Evolutionary conservation across 2,113 vertebrate species (phyloP), one percentile per base, ranked within the genome.

Genomic region (Girardinichthys multiradiatus): DNA sequence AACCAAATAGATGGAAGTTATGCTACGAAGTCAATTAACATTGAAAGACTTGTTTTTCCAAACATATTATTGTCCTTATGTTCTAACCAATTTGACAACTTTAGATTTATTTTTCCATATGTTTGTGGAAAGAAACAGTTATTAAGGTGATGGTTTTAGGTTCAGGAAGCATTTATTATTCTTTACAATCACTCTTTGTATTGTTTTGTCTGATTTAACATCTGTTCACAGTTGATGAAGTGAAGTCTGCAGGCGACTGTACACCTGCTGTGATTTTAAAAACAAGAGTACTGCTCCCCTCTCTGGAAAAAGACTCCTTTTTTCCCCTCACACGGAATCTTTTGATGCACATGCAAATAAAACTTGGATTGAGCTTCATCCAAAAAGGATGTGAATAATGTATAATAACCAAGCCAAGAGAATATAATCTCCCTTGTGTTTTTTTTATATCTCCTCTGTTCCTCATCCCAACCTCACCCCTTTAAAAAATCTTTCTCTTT

Each of bases 151-250:
- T 35, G 1, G 62, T 63, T 63, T 63, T 13, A 35, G 39, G 57
- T 39, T 42, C 10, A 42, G 24, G n/a, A 64, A 70, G 30, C 54
- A 31, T 45, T 58, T 28, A 26, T 26, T 54, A 45, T 67, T 54
- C 9, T 33, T 33, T 33, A 24, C 62, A 42, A 42, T 65, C 19
- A 62, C 13, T 62, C 42, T 62, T 15, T 61, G 14, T 27, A 42
- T 57, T 58, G 12, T 65, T 68, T 64, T 59, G 71, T 86, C 68
- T 31, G 61, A 74, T 72, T 75, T 64, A 60, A 86, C 90, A 90
- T 83, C 86, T 89, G 87, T 80, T 86, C 81, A 72, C 87, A 88
- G 90, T 42, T n/a, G n/a, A n/a, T n/a, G n/a, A n/a, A 78, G 88
- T 83, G n/a, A 42, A 84, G 79, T 39, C 10, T 63, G 74, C 30